Evolutionary conservation across 1,140 invertebrate genomes (phyloP).

Genomic region (Riptortus pedestris): DNA sequence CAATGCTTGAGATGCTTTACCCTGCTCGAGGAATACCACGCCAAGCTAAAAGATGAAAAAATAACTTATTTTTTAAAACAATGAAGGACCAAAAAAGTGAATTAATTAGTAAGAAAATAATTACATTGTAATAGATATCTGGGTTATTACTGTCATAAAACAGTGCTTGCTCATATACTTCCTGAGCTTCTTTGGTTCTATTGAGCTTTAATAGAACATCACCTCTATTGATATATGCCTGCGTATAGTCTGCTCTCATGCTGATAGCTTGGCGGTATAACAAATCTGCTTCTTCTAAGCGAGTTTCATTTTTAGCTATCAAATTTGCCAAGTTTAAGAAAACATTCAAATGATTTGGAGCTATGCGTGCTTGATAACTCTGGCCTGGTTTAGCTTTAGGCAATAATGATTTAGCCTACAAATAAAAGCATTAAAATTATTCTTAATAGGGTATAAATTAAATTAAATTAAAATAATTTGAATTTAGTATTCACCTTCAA

Average conservation of each 20-base stretch:
- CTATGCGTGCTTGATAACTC: conserved; percentile 88
- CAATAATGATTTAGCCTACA: conserved; percentile 70
- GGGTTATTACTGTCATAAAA: conserved; percentile 90
- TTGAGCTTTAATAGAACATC: conserved; percentile 93
- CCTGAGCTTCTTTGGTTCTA: conserved; percentile 85
- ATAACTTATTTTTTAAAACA: conserved; percentile 17
- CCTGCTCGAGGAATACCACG: conserved; percentile 86
- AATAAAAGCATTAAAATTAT: not conserved
- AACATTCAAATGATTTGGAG: conserved; percentile 91
- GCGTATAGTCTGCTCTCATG: conserved; percentile 93
- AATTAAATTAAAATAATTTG: not conserved
- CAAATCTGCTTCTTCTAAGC: conserved; percentile 87
- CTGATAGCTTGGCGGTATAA: conserved; percentile 86
- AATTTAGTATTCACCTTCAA: conserved; percentile 46
- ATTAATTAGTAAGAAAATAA: conserved; percentile 33
- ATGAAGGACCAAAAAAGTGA: not conserved
- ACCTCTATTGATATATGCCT: conserved; percentile 93
- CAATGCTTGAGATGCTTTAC: conserved; percentile 78
- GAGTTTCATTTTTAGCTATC: conserved; percentile 82
- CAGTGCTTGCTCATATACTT: conserved; percentile 86
- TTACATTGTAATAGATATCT: conserved; percentile 94
- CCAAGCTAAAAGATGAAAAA: conserved; percentile 56
- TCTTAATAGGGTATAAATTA: not conserved
- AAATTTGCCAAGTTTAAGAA: conserved; percentile 92
- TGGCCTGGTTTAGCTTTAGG: conserved; percentile 85